These are phyloP conservation scores for Thunnus maccoyii DNA, from an alignment of 2,113 vertebrate species.

Conservation along the genomic window DNA sequence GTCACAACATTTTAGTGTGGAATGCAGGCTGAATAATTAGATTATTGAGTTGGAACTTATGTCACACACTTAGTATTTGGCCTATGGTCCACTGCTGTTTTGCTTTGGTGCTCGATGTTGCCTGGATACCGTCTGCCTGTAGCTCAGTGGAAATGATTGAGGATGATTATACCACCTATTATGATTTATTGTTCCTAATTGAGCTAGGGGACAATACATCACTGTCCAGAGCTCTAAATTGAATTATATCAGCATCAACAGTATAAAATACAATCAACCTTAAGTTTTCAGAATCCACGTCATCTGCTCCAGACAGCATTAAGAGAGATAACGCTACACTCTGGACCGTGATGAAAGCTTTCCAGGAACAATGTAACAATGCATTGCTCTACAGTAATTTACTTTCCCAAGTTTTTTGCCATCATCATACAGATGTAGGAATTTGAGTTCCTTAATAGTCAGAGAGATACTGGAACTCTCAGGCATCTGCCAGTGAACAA, in stretches of 20 bases:
- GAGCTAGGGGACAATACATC: slow-evolving; percentile 60
- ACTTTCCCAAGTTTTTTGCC: neutral
- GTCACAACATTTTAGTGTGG: slow-evolving; percentile 43
- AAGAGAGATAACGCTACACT: slow-evolving; percentile 25
- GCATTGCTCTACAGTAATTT: no score
- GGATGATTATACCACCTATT: slow-evolving; percentile 67
- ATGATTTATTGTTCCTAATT: slow-evolving; percentile 68
- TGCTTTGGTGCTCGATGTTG: slow-evolving; percentile 62
- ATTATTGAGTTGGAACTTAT: slow-evolving; percentile 52
- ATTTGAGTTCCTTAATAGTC: slow-evolving; percentile 2
- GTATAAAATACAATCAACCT: slow-evolving; percentile 22
- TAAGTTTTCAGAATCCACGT: slow-evolving; percentile 4
- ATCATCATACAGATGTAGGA: neutral
- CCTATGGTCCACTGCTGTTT: slow-evolving; percentile 51
- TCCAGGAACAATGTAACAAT: neutral
- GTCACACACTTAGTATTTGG: slow-evolving; percentile 53
- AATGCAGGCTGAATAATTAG: slow-evolving; percentile 51
- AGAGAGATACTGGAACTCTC: neutral
- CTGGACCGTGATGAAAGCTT: slow-evolving; percentile 3
- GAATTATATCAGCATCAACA: slow-evolving; percentile 47
- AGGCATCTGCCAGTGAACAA: neutral
- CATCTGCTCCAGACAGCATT: slow-evolving; percentile 16
- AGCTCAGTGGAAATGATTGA: slow-evolving; percentile 56
- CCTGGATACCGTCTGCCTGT: slow-evolving; percentile 64
- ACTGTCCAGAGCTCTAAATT: slow-evolving; percentile 49